phyloP scores from a whole-genome alignment of 1,140 invertebrate genomes.

The Bactericera cockerelli region DNA sequence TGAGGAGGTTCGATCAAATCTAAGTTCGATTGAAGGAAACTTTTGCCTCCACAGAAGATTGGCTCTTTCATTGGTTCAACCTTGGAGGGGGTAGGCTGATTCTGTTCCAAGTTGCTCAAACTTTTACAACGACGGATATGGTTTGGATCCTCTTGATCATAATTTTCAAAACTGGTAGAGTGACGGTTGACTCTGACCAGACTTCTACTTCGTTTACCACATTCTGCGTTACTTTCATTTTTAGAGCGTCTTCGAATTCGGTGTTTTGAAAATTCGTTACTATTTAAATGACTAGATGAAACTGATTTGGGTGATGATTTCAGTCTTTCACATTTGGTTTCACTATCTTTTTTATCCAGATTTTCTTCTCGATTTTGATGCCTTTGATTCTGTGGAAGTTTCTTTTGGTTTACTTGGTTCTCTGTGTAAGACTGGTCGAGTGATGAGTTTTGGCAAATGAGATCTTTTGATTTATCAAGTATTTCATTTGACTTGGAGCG shows the following conservation, averaged over 20 bases:
- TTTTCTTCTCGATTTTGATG: not conserved
- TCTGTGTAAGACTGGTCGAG: not conserved
- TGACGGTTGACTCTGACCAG: not conserved
- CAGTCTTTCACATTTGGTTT: not conserved
- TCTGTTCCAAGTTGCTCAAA: not conserved
- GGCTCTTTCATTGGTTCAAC: not conserved
- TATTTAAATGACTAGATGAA: not conserved
- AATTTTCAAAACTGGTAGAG: not conserved
- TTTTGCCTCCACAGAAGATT: not conserved
- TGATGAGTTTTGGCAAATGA: not conserved
- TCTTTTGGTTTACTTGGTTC: not conserved
- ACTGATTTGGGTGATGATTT: not conserved
- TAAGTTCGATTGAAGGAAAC: conserved; percentile 18
- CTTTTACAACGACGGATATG: not conserved
- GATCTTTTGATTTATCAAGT: too few relatives aligned
- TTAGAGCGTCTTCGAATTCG: not conserved
- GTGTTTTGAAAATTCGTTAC: not conserved
- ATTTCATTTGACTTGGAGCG: not conserved
- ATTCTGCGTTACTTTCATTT: not conserved
- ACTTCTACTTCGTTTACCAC: not conserved
- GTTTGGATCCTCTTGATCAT: not conserved
- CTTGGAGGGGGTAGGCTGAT: not conserved
- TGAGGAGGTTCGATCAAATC: conserved; percentile 24
- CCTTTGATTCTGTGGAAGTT: not conserved
- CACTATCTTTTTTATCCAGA: not conserved